A percentile compares a stretch with the other conserved stretches of the same genome.
These are phyloP conservation scores for Caenorhabditis sulstoni DNA, from an alignment of 2,888 invertebrate species.

Conservation along the genomic window DNA sequence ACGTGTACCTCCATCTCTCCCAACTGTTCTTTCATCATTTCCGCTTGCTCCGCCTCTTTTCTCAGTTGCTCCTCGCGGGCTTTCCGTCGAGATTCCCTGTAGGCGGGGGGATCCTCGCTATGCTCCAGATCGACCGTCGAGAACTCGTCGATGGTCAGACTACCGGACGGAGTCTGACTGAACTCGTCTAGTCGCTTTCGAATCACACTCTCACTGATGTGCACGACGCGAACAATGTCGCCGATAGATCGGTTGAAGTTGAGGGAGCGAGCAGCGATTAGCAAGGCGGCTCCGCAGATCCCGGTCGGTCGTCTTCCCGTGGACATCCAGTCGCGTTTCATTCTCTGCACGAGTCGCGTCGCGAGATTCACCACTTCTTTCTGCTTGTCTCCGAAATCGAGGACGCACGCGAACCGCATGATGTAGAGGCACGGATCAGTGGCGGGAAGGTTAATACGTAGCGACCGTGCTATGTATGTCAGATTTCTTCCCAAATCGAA, in stretches of 20 bases:
- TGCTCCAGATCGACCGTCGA: conserved; percentile 90
- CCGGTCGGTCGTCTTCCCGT: conserved; percentile 96
- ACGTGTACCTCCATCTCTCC: conserved; percentile 72
- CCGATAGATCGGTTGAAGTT: conserved; percentile 78
- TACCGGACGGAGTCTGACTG: conserved; percentile 95
- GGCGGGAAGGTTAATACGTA: conserved; percentile 86
- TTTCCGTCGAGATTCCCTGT: conserved; percentile 71
- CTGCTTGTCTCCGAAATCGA: conserved; percentile 91
- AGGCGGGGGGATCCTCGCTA: conserved; percentile 79
- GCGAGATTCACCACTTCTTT: conserved; percentile 93
- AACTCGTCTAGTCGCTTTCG: conserved; percentile 88
- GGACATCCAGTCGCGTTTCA: conserved; percentile 98
- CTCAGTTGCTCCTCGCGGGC: conserved; percentile 71
- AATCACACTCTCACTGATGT: conserved; percentile 79
- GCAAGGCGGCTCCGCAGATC: conserved; percentile 95
- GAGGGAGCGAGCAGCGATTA: conserved; percentile 88
- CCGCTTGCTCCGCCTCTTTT: conserved; percentile 69
- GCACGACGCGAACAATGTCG: conserved; percentile 79
- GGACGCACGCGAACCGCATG: conserved; percentile 92
- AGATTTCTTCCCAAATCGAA: conserved; percentile 95
- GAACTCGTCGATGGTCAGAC: conserved; percentile 95
- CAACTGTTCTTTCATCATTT: conserved; percentile 61
- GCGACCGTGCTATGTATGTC: conserved; percentile 89
- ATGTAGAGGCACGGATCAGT: conserved; percentile 96
- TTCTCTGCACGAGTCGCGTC: conserved; percentile 92